Evolutionary conservation across 2,797 vertebrate species (phyloP), one percentile per base, ranked within the genome.

Genomic region (Eptatretus atami): DNA sequence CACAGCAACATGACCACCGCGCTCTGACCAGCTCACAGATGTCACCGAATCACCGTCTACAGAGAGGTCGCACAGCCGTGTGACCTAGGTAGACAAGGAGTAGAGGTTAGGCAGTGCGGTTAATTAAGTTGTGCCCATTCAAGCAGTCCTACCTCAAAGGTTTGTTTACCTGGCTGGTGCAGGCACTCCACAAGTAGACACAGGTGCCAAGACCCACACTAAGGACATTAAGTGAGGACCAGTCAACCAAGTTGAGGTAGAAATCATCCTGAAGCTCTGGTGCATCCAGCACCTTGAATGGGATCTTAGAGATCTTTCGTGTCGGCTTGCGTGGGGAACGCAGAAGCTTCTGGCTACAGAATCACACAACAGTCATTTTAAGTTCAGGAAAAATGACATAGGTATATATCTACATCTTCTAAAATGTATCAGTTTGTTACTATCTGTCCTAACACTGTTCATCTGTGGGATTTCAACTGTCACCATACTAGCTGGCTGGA

Each of bases 231-330:
- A 96, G 79, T 65, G 92, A 95, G 1, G 90, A 98, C 92, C 92
- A 98, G 78, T 98, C 92, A 64, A 98, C 92, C 68, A 98, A 73
- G 72, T 98, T 98, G 76, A 98, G 80, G 77, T 98, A 98, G 77
- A 98, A 98, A 68, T 98, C 92, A 0, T 98, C 92, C 71, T 98
- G 92, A 54, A 98, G 77, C 70, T 98, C 92, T 0, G 92, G 92
- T 8, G 92, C 92, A 2, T 98, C 92, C 64, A 98, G 74, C 64
- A 98, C 92, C 74, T 98, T 98, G 67, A 98, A 98, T 9, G 92
- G 92, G 66, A 98, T 98, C 77, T 98, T 98, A 19, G 92, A 98
- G 70, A 98, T 98, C 72, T 98, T 98, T 12, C 90, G 80, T 0
- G 88, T 95, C 1, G 92, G 92, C 70, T 98, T 98, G 71, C 90